Conservation (phyloP, 2,113 vertebrate genomes). For the Mola mola region DNA sequence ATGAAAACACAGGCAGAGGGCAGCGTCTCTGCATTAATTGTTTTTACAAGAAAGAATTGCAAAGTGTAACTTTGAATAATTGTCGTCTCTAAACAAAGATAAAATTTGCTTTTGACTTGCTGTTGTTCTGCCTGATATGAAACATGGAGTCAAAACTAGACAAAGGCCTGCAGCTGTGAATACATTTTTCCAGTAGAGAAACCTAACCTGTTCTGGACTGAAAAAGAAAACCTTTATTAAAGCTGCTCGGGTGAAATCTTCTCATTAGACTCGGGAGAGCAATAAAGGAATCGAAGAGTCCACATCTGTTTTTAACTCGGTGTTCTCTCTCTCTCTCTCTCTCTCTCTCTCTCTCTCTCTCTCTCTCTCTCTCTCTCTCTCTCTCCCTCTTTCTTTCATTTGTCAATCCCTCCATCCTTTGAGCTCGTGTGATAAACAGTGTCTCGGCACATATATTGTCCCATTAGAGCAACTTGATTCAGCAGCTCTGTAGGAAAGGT, state of each 20-base stretch:
- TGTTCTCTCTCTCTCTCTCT: constrained; percentile 3
- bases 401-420: constrained; percentile 36
- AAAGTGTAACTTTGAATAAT: too few relatives aligned
- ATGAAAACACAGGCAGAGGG: too few relatives aligned
- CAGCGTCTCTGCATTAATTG: too few relatives aligned
- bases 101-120: too few relatives aligned
- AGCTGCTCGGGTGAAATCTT: constrained; percentile 32
- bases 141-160: too few relatives aligned
- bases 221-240: constrained; percentile 21
- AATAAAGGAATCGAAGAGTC: too few relatives aligned
- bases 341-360: constrained; percentile 1
- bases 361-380: constrained; percentile 3
- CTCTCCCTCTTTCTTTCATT: constrained; percentile 2
- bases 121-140: too few relatives aligned
- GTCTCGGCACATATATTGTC: constrained; percentile 70
- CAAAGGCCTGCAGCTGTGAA: neutral
- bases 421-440: constrained; percentile 43
- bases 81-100: too few relatives aligned
- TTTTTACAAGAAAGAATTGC: too few relatives aligned
- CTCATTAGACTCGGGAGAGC: constrained; percentile 13
- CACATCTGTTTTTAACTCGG: constrained; percentile 69
- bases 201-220: constrained; percentile 1
- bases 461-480: constrained; percentile 73
- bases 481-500: constrained; percentile 49
- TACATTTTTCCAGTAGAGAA: constrained; percentile 11